Conservation (phyloP, 2,113 vertebrate species). For the Paralichthys olivaceus region DNA sequence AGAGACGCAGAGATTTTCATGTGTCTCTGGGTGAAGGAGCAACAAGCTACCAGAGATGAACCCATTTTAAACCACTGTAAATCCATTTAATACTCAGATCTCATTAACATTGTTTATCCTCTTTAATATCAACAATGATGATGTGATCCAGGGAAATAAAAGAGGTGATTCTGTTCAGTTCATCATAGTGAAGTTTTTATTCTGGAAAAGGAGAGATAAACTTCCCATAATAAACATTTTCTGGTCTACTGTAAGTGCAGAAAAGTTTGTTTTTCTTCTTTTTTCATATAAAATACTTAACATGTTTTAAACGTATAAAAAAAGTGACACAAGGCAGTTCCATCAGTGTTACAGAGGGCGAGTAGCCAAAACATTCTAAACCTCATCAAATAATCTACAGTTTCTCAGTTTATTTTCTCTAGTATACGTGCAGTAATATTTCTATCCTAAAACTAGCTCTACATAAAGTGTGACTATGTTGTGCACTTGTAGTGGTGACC, state of each 20-base stretch:
- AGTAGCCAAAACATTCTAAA: conserved; percentile 82
- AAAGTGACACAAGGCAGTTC: conserved; percentile 85
- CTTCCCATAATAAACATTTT: conserved; percentile 82
- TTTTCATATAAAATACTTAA: conserved; percentile 81
- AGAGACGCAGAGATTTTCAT: conserved; percentile 49
- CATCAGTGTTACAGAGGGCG: conserved; percentile 81
- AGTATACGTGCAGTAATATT: conserved; percentile 83
- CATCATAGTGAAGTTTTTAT: conserved; percentile 80
- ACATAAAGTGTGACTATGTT: conserved; percentile 81
- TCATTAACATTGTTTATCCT: background rate
- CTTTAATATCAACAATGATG: background rate
- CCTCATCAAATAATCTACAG: conserved; percentile 81
- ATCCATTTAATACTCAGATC: conserved; percentile 17
- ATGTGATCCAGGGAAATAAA: conserved; percentile 12
- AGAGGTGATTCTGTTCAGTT: conserved; percentile 36
- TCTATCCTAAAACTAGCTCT: conserved; percentile 81
- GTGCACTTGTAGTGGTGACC: conserved; percentile 82
- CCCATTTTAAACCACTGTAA: conserved; percentile 12
- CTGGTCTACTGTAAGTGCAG: conserved; percentile 78
- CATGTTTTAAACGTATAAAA: conserved; percentile 79
- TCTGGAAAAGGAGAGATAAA: conserved; percentile 83
- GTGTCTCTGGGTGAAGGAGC: conserved; percentile 19
- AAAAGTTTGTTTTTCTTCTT: conserved; percentile 74
- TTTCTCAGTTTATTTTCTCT: conserved; percentile 74
- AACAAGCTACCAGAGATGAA: conserved; percentile 17